Conservation (phyloP, 2,888 invertebrate genomes). For the Drosophila leonis region DNA sequence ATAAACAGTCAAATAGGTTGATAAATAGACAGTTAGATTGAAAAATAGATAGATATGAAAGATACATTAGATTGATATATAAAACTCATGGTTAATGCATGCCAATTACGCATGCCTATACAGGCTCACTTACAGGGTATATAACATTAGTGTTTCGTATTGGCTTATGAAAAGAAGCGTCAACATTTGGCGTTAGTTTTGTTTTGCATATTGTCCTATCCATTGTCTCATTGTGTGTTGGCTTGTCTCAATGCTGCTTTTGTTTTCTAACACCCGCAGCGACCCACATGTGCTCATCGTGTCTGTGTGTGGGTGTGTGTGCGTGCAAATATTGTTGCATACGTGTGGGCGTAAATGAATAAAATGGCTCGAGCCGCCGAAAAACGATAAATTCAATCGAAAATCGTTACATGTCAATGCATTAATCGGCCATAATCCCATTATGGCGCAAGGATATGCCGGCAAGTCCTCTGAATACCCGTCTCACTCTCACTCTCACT, state of each 20-base stretch:
- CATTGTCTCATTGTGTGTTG: constrained; percentile 32
- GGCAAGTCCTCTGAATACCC: constrained; percentile 37
- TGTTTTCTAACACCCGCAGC: constrained; percentile 81
- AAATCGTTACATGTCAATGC: constrained; percentile 86
- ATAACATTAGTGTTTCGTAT: constrained; percentile 32
- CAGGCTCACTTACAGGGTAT: constrained; percentile 46
- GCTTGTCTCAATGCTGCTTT: constrained; percentile 71
- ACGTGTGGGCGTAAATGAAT: constrained; percentile 83
- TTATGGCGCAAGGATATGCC: constrained; percentile 84
- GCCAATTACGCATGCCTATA: not conserved
- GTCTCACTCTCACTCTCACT: constrained; percentile 15
- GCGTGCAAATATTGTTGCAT: constrained; percentile 77
- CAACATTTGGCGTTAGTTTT: constrained; percentile 70
- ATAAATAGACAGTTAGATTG: not conserved
- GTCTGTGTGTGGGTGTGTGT: constrained; percentile 21
- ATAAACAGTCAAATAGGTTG: not conserved
- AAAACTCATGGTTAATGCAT: not conserved
- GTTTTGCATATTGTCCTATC: constrained; percentile 72
- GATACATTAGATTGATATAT: not conserved
- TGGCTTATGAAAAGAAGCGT: constrained; percentile 39
- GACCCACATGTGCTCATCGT: constrained; percentile 51
- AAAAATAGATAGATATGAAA: not conserved
- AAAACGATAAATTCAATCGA: constrained; percentile 86
- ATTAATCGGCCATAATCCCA: constrained; percentile 86
- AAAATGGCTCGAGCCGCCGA: constrained; percentile 81